phyloP scores from a whole-genome alignment of 2,888 invertebrate genomes.

The Ennomos erosarius region DNA sequence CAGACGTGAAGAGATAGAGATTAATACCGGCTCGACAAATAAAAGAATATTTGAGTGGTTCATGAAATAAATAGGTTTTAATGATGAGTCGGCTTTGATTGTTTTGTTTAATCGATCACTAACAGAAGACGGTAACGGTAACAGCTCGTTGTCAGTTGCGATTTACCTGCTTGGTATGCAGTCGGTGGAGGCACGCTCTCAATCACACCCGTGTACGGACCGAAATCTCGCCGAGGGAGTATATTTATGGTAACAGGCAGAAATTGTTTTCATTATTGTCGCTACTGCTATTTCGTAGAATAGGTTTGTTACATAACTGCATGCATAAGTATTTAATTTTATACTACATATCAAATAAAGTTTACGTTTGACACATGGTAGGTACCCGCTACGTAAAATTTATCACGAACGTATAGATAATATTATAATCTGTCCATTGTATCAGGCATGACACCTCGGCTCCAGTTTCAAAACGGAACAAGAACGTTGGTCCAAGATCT shows the following conservation, averaged over 20 bases:
- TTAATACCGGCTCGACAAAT: slow-evolving; percentile 8
- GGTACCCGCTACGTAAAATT: too few relatives aligned
- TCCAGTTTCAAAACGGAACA: too few relatives aligned
- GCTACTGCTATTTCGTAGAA: too few relatives aligned
- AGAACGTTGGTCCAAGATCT: too few relatives aligned
- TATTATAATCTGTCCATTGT: too few relatives aligned
- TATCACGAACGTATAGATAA: too few relatives aligned
- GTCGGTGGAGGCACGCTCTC: slow-evolving; percentile 18
- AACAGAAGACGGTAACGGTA: slow-evolving; percentile 25
- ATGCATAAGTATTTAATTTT: too few relatives aligned
- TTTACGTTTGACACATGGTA: too few relatives aligned
- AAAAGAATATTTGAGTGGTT: slow-evolving; percentile 10
- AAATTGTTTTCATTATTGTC: slow-evolving; percentile 1
- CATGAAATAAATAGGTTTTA: slow-evolving; percentile 18
- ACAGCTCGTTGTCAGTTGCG: slow-evolving; percentile 22
- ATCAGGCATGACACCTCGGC: too few relatives aligned
- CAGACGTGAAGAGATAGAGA: slow-evolving; percentile 6
- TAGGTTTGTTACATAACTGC: too few relatives aligned
- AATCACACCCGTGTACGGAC: slow-evolving; percentile 18
- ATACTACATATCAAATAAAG: too few relatives aligned
- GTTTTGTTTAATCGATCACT: slow-evolving; percentile 46
- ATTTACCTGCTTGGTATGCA: slow-evolving; percentile 43
- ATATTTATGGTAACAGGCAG: background rate
- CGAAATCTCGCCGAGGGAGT: slow-evolving; percentile 9
- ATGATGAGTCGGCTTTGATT: slow-evolving; percentile 36